Base-by-base conservation (phyloP, 64 coral and sea anemone species). In the Hydrozoanthus tunicans region DNA sequence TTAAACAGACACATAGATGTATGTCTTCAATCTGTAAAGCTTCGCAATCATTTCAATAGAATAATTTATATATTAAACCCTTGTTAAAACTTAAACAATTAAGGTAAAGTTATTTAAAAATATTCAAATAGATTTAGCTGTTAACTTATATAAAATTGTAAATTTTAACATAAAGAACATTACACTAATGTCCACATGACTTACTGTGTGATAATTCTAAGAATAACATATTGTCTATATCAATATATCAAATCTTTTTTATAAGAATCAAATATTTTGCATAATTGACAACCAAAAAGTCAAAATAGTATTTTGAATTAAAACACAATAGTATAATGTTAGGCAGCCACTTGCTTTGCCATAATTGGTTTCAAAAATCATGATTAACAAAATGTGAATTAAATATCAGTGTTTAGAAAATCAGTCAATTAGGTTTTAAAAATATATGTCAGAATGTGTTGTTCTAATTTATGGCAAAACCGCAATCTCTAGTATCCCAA, bases 21-120 rank as follows among this genome's bases (percentile, higher is more conserved):
- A 59, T 89, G 56, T 89, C 68, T 75, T 56, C 69, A 75, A 11
- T 89, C 85, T 89, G 72, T 89, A 89, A 89, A 89, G 74, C 67
- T 75, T 89, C 67, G 58, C 7, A 88, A 88, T 74, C 17, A 7
- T 89, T 68, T 75, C 68, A 89, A 89, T 75, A 89, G 59, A 89
- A 73, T 15, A 73, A 73, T n/a, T 74, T 25, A 75, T 56, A 27
- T 89, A 2, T 43, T 43, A 75, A 75, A 75, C 56, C 58, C 52
- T 89, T 86, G 64, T 86, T 86, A 68, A 85, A 84, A 53, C 32
- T 68, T 85, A 3, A 53, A 66, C 43, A 59, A 85, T 67, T 75
- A 53, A 74, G 69, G 68, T 75, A 77, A 75, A 20, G 53, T 60
- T 59, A 54, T 73, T 58, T 73, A 15, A 88, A 86, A 86, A 72